Evolutionary conservation across 2,113 vertebrate species (phyloP), one percentile per base, ranked within the genome.

Genomic region (Pagrus major): DNA sequence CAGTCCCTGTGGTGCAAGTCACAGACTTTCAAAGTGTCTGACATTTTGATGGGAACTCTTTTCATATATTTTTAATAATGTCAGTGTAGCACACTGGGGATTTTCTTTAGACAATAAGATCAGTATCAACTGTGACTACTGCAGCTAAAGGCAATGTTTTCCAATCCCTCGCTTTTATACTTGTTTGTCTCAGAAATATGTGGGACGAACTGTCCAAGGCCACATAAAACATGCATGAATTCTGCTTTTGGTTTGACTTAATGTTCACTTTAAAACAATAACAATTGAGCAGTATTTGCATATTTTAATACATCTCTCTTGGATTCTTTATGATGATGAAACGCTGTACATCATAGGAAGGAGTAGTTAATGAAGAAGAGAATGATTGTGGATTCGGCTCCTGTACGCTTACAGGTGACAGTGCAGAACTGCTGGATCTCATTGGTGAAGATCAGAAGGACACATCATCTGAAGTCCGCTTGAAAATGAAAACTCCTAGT

Each of bases 201-300:
- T 78, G 14, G 72, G 71, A 55, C 10, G 11, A 69, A 65, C 44
- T 49, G 67, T 82, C 66, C 42, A 68, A 69, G 44, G 67, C 74
- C 35, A 55, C 76, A 86, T 93, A 52, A 88, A 92, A 81, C 83
- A 90, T 87, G n/a, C 55, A 91, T 86, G 65, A 72, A 71, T 80
- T 23, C 35, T 41, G 39, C 67, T 23, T 61, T 60, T 31, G 55
- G 58, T 27, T 76, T 81, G 42, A 80, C 9, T 64, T 39, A n/a
- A 56, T 68, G 23, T 56, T 84, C 47, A 21, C 29, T 81, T 37
- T 74, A 61, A 66, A 69, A 71, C 66, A 78, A 69, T 61, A 67
- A 55, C 66, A 71, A 46, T 15, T 31, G 16, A 47, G 29, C 31
- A 71, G 20, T 41, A 21, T 65, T 84, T 83, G 18, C 54, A 60